phyloP scores from a whole-genome alignment of 2,888 invertebrate species.

The Poecilobothrus nobilitatus region DNA sequence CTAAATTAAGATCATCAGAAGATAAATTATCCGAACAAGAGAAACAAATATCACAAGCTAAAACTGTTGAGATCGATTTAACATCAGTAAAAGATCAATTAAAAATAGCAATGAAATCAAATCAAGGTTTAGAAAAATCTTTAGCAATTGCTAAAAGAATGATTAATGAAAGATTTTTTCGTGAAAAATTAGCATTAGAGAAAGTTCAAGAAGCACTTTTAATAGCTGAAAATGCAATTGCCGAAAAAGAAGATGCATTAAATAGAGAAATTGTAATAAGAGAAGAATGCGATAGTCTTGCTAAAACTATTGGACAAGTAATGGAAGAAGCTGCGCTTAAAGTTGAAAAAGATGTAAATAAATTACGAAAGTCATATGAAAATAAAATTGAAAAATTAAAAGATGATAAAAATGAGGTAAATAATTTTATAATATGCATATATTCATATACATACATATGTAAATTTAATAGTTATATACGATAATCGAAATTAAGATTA shows the following conservation, averaged over 20 bases:
- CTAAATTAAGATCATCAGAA: conserved; percentile 24
- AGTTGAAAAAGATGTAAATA: conserved; percentile 52
- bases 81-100: conserved; percentile 32
- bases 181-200: conserved; percentile 46
- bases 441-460: no score
- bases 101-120: conserved; percentile 25
- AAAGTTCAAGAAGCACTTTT: conserved; percentile 52
- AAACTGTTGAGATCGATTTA: conserved; percentile 29
- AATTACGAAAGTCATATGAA: conserved; percentile 49
- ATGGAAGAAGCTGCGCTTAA: conserved; percentile 50
- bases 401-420: background rate
- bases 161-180: conserved; percentile 40
- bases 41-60: conserved; percentile 19
- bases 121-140: conserved; percentile 42
- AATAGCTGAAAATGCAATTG: conserved; percentile 49
- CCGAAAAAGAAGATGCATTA: conserved; percentile 50
- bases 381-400: conserved; percentile 10
- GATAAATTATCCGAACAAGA: conserved; percentile 23
- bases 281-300: conserved; percentile 51
- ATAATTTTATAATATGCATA: no score
- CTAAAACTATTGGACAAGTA: conserved; percentile 47
- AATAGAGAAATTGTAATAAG: conserved; percentile 44
- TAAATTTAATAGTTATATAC: no score
- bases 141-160: conserved; percentile 40
- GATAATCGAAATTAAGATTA: no score